Percentiles rank a stretch among this genome's conserved stretches.
Conservation (phyloP, 2,113 vertebrate genomes). For the Herpetotheres cachinnans region DNA sequence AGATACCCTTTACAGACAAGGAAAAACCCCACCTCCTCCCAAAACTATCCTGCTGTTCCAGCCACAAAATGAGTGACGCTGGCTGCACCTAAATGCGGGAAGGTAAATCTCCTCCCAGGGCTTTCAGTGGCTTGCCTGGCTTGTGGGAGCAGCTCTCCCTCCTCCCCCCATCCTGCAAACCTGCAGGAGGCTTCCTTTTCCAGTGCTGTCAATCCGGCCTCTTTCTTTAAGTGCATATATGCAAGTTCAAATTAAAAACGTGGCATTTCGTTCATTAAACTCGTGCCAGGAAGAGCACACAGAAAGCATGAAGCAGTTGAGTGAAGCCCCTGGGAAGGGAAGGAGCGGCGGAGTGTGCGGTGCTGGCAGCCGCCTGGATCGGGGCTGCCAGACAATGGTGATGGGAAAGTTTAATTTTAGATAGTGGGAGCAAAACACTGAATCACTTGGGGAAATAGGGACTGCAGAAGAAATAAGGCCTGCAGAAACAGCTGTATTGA, state of each 20-base stretch:
- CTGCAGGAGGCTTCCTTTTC: neutral
- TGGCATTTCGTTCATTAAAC: neutral
- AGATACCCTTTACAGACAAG: neutral
- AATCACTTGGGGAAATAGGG: neutral
- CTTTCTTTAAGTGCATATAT: neutral
- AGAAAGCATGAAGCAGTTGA: neutral
- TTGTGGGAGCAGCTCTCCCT: neutral
- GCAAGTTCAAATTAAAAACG: neutral
- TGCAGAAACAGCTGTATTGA: neutral
- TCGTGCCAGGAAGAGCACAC: neutral
- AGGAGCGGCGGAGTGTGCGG: neutral
- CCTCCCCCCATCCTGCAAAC: neutral
- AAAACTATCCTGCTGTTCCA: neutral
- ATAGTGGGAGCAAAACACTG: neutral
- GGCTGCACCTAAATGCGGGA: rapidly evolving
- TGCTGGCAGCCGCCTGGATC: neutral
- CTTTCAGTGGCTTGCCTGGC: neutral
- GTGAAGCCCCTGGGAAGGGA: neutral
- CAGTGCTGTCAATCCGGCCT: neutral
- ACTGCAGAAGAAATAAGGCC: neutral
- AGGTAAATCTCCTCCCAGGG: neutral
- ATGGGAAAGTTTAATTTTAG: neutral
- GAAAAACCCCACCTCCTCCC: neutral
- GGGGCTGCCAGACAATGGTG: neutral
- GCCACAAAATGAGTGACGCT: neutral